phyloP scores from a whole-genome alignment of 1,140 invertebrate species.

The Cephus cinctus region DNA sequence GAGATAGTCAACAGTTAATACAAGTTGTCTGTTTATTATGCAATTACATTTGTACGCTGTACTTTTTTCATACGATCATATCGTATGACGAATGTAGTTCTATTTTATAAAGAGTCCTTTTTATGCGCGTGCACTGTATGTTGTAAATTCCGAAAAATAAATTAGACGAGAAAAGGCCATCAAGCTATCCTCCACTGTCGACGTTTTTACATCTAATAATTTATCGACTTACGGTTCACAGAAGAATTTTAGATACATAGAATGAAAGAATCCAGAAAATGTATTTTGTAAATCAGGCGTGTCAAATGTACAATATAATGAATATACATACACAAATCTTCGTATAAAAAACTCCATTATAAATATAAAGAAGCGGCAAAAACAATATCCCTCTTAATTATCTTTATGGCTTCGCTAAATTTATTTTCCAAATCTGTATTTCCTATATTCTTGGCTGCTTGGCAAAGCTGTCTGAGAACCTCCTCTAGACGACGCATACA shows the following conservation, averaged over 20 bases:
- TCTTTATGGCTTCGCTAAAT: constrained; percentile 89
- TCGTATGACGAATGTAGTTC: constrained; percentile 34
- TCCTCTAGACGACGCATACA: constrained; percentile 97
- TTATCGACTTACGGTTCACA: no score
- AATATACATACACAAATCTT: no score
- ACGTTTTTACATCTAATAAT: no score
- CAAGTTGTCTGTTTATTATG: constrained; percentile 30
- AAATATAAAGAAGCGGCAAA: constrained; percentile 98
- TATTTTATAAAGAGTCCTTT: constrained; percentile 36
- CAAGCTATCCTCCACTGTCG: no score
- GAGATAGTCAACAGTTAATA: constrained; percentile 25
- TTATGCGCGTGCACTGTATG: constrained; percentile 30
- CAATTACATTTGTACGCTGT: constrained; percentile 37
- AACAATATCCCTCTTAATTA: constrained; percentile 97
- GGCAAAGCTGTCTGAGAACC: constrained; percentile 89
- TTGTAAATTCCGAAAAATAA: constrained; percentile 33
- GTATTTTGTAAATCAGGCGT: no score
- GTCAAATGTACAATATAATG: no score
- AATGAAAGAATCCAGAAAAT: no score
- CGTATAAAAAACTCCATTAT: no score
- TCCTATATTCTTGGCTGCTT: constrained; percentile 96
- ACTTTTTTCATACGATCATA: constrained; percentile 30
- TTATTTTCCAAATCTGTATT: constrained; percentile 95
- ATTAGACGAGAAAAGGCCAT: constrained; percentile 28
- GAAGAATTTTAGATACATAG: no score